Evolutionary conservation across 2,888 invertebrate genomes (phyloP), one percentile per base, ranked within the genome.

Genomic region (Syrphus vitripennis): DNA sequence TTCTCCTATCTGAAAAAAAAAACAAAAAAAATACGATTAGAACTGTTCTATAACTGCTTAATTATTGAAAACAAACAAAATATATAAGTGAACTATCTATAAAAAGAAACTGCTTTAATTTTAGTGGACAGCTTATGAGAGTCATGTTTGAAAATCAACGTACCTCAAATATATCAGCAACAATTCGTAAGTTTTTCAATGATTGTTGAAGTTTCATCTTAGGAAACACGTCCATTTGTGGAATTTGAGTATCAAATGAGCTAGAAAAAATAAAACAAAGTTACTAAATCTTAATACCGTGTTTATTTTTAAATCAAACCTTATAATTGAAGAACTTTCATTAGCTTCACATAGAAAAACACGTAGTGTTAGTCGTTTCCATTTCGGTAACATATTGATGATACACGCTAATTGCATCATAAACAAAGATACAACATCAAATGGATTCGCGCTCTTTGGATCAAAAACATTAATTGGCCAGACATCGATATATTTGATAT

Each of bases 361-460:
- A 37, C 99, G 94, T 76, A 99, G 94, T n/a, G 95, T 94, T 88
- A 97, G 93, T 88, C 95, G 95, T 89, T 97, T 97, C 98, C 98
- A 98, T 87, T 96, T 95, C 12, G 96, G 95, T 24, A 97, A 96
- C 95, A 98, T 98, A 89, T 97, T 96, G 71, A 98, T 95, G 70
- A 99, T 98, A 88, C 99, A 99, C 0, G 99, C 98, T 87, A 99
- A 93, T 90, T 99, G 99, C 92, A 99, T 95, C 94, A 99, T 97
- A 93, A 99, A 99, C 86, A 99, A 93, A 12, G 98, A 96, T 3
- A 97, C 97, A 87, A 97, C 97, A 88, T 98, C 97, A 93, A 98
- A 98, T 71, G 95, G 95, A 93, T 95, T 97, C 90, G 94, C 96
- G 91, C 95, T 95, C 81, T 93, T 95, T 84, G 96, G 97, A 90